Conservation (phyloP, 2,888 invertebrate species). For the Acrobasis suavella region DNA sequence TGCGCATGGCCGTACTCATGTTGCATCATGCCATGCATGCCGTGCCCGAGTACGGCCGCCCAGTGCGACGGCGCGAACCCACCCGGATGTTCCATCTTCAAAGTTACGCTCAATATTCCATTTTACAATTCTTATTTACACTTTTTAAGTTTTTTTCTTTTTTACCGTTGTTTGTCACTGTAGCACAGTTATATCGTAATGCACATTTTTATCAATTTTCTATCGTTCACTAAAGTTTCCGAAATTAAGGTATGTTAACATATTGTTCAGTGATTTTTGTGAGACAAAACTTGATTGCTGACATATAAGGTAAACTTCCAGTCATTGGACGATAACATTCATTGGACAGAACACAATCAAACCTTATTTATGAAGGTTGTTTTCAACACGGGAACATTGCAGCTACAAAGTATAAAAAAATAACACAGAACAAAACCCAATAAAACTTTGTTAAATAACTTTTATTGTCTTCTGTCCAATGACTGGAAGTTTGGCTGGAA, state of each 20-base stretch:
- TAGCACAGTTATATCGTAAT: slow-evolving; percentile 8
- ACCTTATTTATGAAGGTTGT: no score
- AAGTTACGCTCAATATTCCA: slow-evolving; percentile 41
- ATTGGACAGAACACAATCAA: no score
- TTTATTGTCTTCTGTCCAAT: no score
- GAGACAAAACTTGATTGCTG: not conserved
- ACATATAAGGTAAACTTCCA: not conserved
- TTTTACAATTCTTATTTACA: slow-evolving; percentile 33
- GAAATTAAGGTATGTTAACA: no score
- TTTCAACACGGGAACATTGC: no score
- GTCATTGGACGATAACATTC: no score
- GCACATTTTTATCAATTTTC: not conserved
- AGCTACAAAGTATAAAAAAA: no score
- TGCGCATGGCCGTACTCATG: slow-evolving; percentile 83
- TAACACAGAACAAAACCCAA: no score
- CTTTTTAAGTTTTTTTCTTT: not conserved
- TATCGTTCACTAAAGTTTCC: no score
- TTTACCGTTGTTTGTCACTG: not conserved
- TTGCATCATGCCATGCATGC: slow-evolving; percentile 85
- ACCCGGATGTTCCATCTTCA: slow-evolving; percentile 82
- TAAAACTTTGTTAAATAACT: no score
- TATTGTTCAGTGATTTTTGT: not conserved
- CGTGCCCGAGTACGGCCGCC: slow-evolving; percentile 88
- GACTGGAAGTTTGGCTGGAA: no score
- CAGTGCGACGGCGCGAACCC: slow-evolving; percentile 89